Percentiles rank a stretch among this genome's conserved stretches.
Conservation (phyloP, 1,140 invertebrate genomes). For the Anastatus disparis region DNA sequence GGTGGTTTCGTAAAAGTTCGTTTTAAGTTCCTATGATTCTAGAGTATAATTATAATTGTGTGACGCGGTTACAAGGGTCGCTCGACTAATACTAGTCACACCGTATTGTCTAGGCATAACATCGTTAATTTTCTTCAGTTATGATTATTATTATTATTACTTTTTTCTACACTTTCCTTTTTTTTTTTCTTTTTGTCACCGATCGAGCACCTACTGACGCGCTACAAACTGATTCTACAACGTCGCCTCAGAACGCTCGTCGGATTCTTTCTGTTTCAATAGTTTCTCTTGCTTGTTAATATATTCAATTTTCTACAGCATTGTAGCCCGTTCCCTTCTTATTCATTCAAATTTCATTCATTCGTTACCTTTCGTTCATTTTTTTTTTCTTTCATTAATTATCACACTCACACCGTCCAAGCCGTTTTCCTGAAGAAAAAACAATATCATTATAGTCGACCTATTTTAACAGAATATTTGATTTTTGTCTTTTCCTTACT, state of each 20-base stretch:
- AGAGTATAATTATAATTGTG: slow-evolving; percentile 36
- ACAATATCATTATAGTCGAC: slow-evolving; percentile 24
- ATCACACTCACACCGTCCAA: background rate
- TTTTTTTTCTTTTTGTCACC: too few relatives aligned
- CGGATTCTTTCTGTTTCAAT: background rate
- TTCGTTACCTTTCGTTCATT: background rate
- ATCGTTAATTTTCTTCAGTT: slow-evolving; percentile 21
- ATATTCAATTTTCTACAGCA: background rate
- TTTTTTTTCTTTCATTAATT: slow-evolving; percentile 19
- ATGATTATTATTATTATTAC: background rate
- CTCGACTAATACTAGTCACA: slow-evolving; percentile 52
- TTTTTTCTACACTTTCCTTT: background rate
- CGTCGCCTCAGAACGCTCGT: too few relatives aligned
- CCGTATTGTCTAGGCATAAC: slow-evolving; percentile 48
- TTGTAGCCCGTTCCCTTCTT: background rate
- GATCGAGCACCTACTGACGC: too few relatives aligned
- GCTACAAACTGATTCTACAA: too few relatives aligned
- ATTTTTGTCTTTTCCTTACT: slow-evolving; percentile 5
- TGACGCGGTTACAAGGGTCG: slow-evolving; percentile 38
- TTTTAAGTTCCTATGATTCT: slow-evolving; percentile 40
- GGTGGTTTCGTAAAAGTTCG: slow-evolving; percentile 28
- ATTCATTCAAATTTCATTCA: slow-evolving; percentile 6
- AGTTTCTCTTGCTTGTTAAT: slow-evolving; percentile 1
- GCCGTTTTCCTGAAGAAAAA: slow-evolving; percentile 12
- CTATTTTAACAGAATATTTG: slow-evolving; percentile 30